Conservation (phyloP, 2,113 vertebrate genomes). For the Leucopsar rothschildi region DNA sequence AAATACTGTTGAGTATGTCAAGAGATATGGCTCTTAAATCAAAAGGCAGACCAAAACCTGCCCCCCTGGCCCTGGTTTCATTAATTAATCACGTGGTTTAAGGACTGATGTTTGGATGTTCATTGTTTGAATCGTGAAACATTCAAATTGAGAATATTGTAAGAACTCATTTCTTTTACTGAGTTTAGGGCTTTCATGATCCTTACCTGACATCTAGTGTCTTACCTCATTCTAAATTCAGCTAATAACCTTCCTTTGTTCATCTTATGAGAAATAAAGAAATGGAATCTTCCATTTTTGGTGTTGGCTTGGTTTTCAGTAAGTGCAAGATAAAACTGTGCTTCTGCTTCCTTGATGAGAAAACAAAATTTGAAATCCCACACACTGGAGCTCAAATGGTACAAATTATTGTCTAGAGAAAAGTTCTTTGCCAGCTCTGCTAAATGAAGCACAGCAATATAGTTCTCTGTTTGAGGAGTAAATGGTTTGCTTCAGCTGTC, state of each 20-base stretch:
- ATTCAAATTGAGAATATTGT: not conserved
- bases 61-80: fast-evolving
- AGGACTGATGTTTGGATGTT: not conserved
- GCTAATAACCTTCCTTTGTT: not conserved
- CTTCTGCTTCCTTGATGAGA: not conserved
- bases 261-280: not conserved
- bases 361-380: not conserved
- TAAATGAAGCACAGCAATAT: not conserved
- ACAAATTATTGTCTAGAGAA: not conserved
- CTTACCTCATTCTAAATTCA: not conserved
- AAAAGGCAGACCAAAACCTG: not conserved
- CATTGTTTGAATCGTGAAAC: not conserved
- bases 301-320: not conserved
- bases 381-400: not conserved
- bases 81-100: not conserved
- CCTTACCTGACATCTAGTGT: not conserved
- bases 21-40: not conserved
- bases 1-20: not conserved
- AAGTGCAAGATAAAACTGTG: not conserved
- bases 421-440: not conserved
- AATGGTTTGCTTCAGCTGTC: not conserved
- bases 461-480: not conserved
- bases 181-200: not conserved
- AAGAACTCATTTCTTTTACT: not conserved
- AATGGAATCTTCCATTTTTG: not conserved